Evolutionary conservation across 2,888 invertebrate genomes (phyloP).

Genomic region (Therioaphis trifolii): DNA sequence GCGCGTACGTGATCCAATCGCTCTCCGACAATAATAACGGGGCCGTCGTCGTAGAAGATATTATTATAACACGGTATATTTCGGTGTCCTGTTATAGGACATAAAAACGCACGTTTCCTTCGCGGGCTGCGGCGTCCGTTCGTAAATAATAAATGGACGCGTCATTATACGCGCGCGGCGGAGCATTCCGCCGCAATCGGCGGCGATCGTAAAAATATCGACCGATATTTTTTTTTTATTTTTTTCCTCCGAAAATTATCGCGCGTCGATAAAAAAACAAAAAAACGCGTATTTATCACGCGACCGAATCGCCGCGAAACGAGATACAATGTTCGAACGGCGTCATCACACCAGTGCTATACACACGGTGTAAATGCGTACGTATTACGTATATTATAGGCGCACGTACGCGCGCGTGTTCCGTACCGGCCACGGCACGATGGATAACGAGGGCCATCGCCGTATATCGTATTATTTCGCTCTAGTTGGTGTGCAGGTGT

Average conservation of each 20-base stretch:
- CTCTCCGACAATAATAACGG: conserved; percentile 10
- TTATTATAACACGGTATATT: not conserved
- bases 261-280: no score
- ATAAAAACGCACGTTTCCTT: not conserved
- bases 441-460: no score
- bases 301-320: not conserved
- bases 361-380: not conserved
- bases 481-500: no score
- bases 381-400: not conserved
- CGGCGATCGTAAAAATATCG: conserved; percentile 14
- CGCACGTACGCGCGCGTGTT: no score
- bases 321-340: not conserved
- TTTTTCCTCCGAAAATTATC: not conserved
- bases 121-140: conserved; percentile 45
- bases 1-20: conserved; percentile 21
- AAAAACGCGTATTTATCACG: not conserved
- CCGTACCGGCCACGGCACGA: no score
- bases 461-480: no score
- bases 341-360: not conserved
- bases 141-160: conserved; percentile 25
- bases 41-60: no score
- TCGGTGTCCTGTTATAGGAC: conserved; percentile 34
- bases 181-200: conserved; percentile 11
- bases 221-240: no score
- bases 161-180: conserved; percentile 1